Evolutionary conservation across 2,797 vertebrate species (phyloP).

Genomic region (Cossypha polioptera): DNA sequence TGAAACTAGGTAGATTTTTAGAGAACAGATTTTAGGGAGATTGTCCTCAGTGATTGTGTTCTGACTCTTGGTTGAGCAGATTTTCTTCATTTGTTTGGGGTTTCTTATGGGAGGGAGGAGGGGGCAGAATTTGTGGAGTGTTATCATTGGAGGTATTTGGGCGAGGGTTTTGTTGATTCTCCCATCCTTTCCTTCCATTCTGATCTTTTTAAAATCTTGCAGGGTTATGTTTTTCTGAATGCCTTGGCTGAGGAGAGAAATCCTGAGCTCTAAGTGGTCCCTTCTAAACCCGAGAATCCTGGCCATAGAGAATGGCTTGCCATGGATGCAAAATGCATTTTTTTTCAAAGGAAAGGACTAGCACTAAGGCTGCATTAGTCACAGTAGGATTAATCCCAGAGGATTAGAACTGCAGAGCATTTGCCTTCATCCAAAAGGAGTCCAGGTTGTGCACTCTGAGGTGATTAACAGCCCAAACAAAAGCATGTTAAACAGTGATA

Average conservation of each 20-base stretch:
- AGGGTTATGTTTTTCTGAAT: background rate
- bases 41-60: background rate
- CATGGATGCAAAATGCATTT: background rate
- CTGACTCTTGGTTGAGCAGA: background rate
- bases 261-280: background rate
- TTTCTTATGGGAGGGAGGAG: background rate
- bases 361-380: background rate
- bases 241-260: background rate
- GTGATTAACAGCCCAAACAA: background rate
- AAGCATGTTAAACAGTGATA: background rate
- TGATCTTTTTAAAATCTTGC: background rate
- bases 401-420: background rate
- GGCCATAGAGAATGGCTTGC: background rate
- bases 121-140: background rate
- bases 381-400: background rate
- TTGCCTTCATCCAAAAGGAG: background rate
- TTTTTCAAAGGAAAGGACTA: background rate
- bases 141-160: rapidly evolving
- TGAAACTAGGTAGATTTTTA: background rate
- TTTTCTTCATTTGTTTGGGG: background rate
- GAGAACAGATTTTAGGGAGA: background rate
- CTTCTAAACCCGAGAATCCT: background rate
- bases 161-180: background rate
- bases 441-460: background rate
- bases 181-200: background rate